phyloP scores from a whole-genome alignment of 2,888 invertebrate genomes.

The Aspidiotus rigidus region DNA sequence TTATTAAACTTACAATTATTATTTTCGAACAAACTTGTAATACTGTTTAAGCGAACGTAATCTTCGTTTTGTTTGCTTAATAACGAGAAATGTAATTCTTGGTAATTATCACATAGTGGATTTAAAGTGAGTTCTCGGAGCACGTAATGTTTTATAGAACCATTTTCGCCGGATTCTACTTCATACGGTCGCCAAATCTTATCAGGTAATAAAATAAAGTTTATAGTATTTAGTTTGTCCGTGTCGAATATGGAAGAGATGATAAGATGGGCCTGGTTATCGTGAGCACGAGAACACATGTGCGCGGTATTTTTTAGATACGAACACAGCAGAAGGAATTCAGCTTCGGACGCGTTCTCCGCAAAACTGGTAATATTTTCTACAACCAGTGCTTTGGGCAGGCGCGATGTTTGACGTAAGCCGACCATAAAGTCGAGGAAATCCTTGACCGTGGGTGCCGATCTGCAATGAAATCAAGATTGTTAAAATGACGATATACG shows the following conservation, averaged over 20 bases:
- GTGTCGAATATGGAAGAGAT: constrained; percentile 12
- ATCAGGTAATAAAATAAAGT: constrained; percentile 18
- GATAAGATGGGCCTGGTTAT: constrained; percentile 12
- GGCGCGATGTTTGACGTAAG: constrained; percentile 6
- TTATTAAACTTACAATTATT: constrained; percentile 27
- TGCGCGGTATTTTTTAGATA: constrained; percentile 17
- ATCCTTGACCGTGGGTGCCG: constrained; percentile 4
- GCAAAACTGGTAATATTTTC: constrained; percentile 22
- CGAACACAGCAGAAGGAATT: constrained; percentile 14
- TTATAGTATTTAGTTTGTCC: constrained; percentile 16
- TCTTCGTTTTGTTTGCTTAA: background rate
- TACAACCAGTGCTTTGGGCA: constrained; percentile 21
- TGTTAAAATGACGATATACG: background rate
- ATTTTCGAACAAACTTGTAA: constrained; percentile 12
- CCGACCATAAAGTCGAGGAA: constrained; percentile 13
- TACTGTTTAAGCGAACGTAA: constrained; percentile 18
- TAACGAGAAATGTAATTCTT: constrained; percentile 13
- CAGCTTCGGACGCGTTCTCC: background rate
- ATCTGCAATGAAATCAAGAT: constrained; percentile 4
- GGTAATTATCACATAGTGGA: constrained; percentile 6
- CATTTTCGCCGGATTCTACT: background rate
- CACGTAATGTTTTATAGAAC: background rate
- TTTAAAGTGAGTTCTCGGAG: constrained; percentile 18
- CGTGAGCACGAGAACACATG: constrained; percentile 8
- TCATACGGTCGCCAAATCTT: constrained; percentile 20